Base-by-base conservation (phyloP, 2,113 vertebrate genomes). In the Sander vitreus region DNA sequence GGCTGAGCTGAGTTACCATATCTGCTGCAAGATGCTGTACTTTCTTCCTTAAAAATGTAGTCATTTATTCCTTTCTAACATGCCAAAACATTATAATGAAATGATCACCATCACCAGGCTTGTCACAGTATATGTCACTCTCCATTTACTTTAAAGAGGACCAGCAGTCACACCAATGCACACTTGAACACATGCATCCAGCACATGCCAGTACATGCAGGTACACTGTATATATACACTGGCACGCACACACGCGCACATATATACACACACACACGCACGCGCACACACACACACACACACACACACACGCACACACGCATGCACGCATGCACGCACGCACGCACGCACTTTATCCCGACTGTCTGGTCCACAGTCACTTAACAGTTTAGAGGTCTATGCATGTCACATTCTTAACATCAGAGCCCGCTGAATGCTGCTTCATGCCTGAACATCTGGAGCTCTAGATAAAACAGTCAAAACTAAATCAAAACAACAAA, bases 331-430 rank as follows among this genome's bases (percentile, higher is more conserved):
- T 54, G 8, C 51, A 47, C 73, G 25, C 27, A 47, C 81, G 58
- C 27, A 33, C 51, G 21, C 59, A 57, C 70, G 30, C 77, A 50
- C 48, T 57, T 58, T 78, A 64, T 77, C 59, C 59, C 11, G 2
- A 64, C 71, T 63, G 75, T 71, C 75, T 85, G 86, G 82, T 86
- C 84, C 85, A 81, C 81, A 79, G 71, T 88, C 80, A 81, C 76
- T 62, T 73, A 91, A 94, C 91, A 93, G 92, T 94, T 89, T 93
- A 65, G 71, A 91, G 92, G 93, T 94, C 91, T 88, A 85, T 86
- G 86, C 86, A 89, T 84, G 84, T 93, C 84, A 93, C 90, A 92
- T 93, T 93, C 88, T 91, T 78, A 73, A 91, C 77, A 91, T 93
- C 87, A 90, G 92, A 92, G 75, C 91, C 88, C 67, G 84, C 87